These are phyloP conservation scores for Podilymbus podiceps DNA, from an alignment of 2,113 vertebrate species.

Conservation along the genomic window DNA sequence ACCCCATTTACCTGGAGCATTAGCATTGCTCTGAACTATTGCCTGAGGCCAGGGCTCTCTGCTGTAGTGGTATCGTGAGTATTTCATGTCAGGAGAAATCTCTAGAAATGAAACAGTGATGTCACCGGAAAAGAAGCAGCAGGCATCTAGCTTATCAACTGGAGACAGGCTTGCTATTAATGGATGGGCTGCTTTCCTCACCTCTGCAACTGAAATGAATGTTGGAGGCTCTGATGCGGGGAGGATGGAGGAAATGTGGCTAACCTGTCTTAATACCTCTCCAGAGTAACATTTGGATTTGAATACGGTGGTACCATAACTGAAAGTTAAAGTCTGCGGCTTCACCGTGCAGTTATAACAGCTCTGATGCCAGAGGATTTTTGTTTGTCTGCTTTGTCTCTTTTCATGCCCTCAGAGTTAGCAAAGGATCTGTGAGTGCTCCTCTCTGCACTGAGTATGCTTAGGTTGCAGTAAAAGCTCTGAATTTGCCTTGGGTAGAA, in stretches of 20 bases:
- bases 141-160: background rate
- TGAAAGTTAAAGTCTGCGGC: background rate
- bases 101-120: background rate
- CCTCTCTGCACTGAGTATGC: background rate
- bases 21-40: background rate
- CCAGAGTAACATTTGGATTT: background rate
- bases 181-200: background rate
- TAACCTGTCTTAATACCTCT: background rate
- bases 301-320: background rate
- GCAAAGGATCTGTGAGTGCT: background rate
- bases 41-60: background rate
- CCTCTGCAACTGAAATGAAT: background rate
- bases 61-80: background rate
- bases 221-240: fast-evolving
- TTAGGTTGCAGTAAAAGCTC: background rate
- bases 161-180: background rate
- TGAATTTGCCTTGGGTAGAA: background rate
- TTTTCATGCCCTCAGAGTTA: background rate
- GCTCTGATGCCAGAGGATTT: background rate
- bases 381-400: background rate
- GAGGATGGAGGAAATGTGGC: background rate
- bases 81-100: background rate
- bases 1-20: conserved; percentile 19
- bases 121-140: conserved; percentile 34
- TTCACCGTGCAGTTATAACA: background rate